These are phyloP conservation scores for Muscicapa striata DNA, from an alignment of 2,797 vertebrate species.

Conservation along the genomic window DNA sequence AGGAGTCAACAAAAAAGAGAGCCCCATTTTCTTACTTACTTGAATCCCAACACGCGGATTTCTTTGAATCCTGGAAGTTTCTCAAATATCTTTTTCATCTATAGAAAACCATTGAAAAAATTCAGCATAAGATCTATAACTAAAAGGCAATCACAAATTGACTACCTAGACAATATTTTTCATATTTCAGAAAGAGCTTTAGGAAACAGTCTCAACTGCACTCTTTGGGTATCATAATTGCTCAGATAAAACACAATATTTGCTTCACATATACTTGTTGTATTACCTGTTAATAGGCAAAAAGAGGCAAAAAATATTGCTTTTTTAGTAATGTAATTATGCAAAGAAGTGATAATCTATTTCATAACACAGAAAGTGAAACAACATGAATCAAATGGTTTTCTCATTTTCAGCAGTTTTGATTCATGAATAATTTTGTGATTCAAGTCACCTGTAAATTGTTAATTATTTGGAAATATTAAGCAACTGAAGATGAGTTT, in stretches of 20 bases:
- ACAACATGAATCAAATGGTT: background rate
- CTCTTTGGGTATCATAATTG: background rate
- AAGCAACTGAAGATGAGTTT: background rate
- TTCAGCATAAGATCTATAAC: background rate
- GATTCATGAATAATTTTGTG: background rate
- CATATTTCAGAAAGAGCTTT: background rate
- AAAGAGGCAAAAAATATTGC: background rate
- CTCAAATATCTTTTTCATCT: conserved; percentile 90
- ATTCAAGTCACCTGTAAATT: background rate
- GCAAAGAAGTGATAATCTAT: background rate
- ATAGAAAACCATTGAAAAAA: conserved; percentile 27
- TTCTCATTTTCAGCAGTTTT: background rate
- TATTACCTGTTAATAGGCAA: background rate
- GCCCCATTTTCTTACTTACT: conserved; percentile 78
- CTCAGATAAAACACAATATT: background rate
- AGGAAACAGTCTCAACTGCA: background rate
- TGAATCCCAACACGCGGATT: conserved; percentile 85
- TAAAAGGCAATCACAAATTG: background rate
- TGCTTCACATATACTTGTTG: background rate
- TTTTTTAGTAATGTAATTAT: background rate
- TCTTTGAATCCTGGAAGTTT: conserved; percentile 88
- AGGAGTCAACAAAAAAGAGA: background rate
- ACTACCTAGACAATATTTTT: background rate
- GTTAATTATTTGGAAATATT: background rate
- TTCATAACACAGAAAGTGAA: background rate